Conservation (phyloP, 2,797 vertebrate species). For the Chiloscyllium punctatum region DNA sequence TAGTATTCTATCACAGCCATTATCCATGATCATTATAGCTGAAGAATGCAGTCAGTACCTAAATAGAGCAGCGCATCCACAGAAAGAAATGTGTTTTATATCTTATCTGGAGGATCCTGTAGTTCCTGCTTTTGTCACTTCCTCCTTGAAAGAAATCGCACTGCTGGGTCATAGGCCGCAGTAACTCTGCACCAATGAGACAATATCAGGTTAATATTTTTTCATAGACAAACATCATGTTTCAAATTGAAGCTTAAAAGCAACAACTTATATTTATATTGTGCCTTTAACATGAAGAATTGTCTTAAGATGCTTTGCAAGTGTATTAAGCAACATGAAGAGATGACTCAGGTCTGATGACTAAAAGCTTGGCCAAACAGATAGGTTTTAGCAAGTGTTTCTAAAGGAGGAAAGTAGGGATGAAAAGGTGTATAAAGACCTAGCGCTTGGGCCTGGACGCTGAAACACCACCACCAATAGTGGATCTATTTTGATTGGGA, state of each 20-base stretch:
- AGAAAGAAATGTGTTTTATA: not conserved
- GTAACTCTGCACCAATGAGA: not conserved
- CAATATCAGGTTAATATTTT: not conserved
- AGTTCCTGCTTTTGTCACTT: conserved; percentile 9
- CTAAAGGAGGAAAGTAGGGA: too few species aligned
- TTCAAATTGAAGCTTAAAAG: not conserved
- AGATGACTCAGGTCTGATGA: too few species aligned
- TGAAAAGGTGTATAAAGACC: too few species aligned
- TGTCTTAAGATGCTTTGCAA: too few species aligned
- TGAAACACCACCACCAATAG: too few species aligned
- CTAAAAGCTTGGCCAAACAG: too few species aligned
- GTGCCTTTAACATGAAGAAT: too few species aligned
- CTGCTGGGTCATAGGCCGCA: not conserved
- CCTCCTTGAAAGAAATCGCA: not conserved
- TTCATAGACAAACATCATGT: not conserved
- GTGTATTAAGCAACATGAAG: too few species aligned
- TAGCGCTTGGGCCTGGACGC: too few species aligned
- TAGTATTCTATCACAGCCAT: not conserved
- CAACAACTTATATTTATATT: too few species aligned
- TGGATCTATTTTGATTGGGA: too few species aligned
- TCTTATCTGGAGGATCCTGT: not conserved
- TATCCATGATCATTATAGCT: not conserved
- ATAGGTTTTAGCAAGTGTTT: too few species aligned
- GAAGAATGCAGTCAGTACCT: not conserved
- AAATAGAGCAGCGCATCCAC: not conserved